phyloP scores from a whole-genome alignment of 2,113 vertebrate genomes.

The Tachuris rubrigastra region DNA sequence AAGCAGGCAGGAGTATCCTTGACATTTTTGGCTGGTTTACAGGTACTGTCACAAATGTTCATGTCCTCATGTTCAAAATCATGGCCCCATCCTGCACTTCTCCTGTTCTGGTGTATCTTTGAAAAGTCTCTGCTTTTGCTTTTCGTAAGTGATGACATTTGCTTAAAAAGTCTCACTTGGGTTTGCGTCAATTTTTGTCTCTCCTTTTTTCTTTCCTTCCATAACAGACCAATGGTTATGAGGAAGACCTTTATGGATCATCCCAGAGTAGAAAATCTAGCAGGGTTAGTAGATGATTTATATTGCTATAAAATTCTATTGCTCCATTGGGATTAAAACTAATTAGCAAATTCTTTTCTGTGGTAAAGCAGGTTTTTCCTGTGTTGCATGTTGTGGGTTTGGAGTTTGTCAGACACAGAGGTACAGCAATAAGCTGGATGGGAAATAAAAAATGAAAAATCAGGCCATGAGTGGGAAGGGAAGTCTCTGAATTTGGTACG shows the following conservation, averaged over 20 bases:
- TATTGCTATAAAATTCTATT: background rate
- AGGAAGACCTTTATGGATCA: slow-evolving; percentile 75
- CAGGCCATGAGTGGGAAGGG: background rate
- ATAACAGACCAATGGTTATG: slow-evolving; percentile 82
- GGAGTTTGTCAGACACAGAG: background rate
- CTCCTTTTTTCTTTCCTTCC: slow-evolving; percentile 4
- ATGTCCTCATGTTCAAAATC: background rate
- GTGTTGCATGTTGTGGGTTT: background rate
- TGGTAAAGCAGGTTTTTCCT: slow-evolving; percentile 20
- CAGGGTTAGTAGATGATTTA: slow-evolving; percentile 82
- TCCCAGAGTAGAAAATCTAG: slow-evolving; percentile 79
- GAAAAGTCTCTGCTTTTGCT: background rate
- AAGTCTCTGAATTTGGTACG: background rate
- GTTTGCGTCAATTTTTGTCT: background rate
- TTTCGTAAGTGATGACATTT: background rate
- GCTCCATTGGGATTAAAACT: slow-evolving; percentile 1
- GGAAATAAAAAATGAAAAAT: background rate
- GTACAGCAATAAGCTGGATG: background rate
- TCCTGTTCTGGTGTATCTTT: background rate
- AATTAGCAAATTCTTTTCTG: slow-evolving; percentile 7
- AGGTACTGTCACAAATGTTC: background rate
- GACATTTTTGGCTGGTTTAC: background rate
- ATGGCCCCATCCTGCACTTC: background rate
- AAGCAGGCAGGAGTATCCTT: slow-evolving; percentile 12
- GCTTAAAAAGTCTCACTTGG: background rate